A percentile compares a stretch with the other conserved stretches of the same genome.
phyloP scores from a whole-genome alignment of 2,797 vertebrate genomes.

The Brachymystax lenok region DNA sequence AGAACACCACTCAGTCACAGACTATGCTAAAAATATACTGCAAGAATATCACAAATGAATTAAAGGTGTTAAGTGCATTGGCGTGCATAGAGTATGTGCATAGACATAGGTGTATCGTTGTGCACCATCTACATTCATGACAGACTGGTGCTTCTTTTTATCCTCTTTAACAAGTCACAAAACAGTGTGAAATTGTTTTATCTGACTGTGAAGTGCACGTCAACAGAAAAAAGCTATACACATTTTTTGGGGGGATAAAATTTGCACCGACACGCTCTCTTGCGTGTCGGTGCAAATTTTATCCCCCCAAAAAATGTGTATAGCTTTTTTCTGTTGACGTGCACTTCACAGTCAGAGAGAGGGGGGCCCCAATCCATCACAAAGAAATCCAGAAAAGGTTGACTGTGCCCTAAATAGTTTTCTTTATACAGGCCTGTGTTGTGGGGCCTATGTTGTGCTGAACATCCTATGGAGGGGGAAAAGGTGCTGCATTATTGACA shows the following conservation, averaged over 20 bases:
- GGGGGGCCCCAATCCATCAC: neutral
- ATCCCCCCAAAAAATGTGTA: too few relatives aligned
- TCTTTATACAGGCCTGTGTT: neutral
- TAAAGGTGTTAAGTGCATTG: too few relatives aligned
- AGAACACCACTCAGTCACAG: too few relatives aligned
- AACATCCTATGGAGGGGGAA: neutral
- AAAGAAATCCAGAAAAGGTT: neutral
- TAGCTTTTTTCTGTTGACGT: too few relatives aligned
- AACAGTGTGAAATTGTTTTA: neutral
- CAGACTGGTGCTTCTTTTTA: neutral
- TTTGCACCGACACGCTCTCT: neutral
- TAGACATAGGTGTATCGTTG: neutral
- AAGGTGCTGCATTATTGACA: conserved; percentile 9
- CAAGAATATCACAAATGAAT: too few relatives aligned
- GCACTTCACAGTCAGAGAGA: too few relatives aligned
- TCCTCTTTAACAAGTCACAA: neutral
- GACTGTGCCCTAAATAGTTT: conserved; percentile 2
- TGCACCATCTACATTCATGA: neutral
- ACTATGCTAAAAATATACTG: neutral
- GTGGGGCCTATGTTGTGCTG: neutral
- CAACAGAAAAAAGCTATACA: neutral
- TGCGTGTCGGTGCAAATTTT: too few relatives aligned
- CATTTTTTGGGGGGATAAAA: neutral
- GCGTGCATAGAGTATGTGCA: too few relatives aligned
- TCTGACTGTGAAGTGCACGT: neutral